These are phyloP conservation scores for Psittacara wagleri DNA, from an alignment of 2,113 vertebrate species.

Conservation along the genomic window DNA sequence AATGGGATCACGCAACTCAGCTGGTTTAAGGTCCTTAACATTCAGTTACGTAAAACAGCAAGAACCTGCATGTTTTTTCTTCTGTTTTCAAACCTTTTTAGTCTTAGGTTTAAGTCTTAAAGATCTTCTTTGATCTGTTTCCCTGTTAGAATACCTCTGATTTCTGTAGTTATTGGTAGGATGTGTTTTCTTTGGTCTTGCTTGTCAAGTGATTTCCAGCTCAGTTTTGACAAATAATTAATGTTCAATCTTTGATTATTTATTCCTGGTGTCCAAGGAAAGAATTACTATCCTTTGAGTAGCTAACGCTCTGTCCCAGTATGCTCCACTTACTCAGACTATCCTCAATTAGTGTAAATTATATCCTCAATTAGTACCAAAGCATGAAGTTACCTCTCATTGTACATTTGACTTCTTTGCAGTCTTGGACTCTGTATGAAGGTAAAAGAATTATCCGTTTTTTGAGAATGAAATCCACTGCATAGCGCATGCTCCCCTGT, in stretches of 20 bases:
- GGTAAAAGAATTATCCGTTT: neutral
- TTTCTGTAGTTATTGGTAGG: neutral
- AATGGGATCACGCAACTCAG: neutral
- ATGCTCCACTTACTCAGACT: neutral
- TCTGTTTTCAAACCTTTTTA: neutral
- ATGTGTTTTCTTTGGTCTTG: neutral
- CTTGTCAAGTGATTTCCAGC: neutral
- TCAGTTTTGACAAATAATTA: neutral
- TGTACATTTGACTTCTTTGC: neutral
- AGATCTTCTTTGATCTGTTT: neutral
- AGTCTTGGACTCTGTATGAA: neutral
- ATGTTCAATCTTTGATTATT: neutral
- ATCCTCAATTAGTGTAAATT: neutral
- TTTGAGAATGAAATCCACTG: neutral
- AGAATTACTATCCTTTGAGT: neutral
- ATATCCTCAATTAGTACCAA: neutral
- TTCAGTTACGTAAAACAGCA: neutral
- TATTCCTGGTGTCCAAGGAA: neutral
- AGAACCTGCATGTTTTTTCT: neutral
- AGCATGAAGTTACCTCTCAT: neutral
- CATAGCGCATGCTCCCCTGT: neutral
- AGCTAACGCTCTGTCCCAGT: neutral
- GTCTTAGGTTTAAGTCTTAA: neutral
- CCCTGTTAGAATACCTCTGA: neutral
- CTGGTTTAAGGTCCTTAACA: neutral